Conservation (phyloP, 2,797 vertebrate species). For the Pseudomugil tenellus region DNA sequence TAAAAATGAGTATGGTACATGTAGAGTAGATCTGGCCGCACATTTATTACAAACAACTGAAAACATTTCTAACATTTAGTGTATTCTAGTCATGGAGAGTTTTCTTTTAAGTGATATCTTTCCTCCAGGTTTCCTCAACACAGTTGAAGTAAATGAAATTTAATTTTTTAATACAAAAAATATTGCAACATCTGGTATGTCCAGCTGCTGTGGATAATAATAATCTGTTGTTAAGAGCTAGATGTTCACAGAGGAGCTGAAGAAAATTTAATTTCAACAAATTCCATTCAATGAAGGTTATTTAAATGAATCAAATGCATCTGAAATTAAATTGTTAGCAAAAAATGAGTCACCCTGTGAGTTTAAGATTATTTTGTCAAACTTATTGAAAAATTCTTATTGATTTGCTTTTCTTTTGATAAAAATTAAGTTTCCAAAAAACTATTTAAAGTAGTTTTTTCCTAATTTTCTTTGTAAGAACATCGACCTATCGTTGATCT, state of each 20-base stretch:
- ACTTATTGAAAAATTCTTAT: neutral
- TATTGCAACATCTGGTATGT: neutral
- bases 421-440: neutral
- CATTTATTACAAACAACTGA: neutral
- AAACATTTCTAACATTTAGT: slow-evolving; percentile 2
- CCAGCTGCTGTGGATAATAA: neutral
- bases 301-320: neutral
- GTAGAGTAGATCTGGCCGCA: slow-evolving; percentile 33
- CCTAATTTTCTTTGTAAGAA: neutral
- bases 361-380: neutral
- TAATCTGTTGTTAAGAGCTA: neutral
- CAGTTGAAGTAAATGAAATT: slow-evolving; percentile 1
- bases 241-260: neutral
- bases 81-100: slow-evolving; percentile 1
- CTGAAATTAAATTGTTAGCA: neutral
- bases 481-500: too few relatives aligned
- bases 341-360: neutral
- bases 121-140: neutral
- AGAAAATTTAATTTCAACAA: neutral
- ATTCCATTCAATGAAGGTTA: neutral
- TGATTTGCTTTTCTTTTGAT: neutral
- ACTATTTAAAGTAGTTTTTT: neutral
- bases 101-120: slow-evolving; percentile 11
- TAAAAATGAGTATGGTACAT: slow-evolving; percentile 41
- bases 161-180: neutral